Conservation (phyloP, 2,113 vertebrate species). For the Chiloscyllium plagiosum region DNA sequence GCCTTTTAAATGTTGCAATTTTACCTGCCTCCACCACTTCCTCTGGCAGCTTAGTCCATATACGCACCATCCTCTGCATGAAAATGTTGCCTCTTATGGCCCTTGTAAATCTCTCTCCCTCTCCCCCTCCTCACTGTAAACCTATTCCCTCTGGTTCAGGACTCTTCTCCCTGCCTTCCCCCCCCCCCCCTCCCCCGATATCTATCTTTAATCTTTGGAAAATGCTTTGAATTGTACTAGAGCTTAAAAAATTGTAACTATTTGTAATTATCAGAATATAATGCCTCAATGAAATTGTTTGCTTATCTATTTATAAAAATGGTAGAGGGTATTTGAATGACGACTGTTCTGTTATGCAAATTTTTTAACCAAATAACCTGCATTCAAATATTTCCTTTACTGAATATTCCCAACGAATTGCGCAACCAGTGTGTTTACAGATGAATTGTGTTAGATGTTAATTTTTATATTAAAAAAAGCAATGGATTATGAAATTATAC, state of each 20-base stretch:
- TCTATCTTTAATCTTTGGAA: background rate
- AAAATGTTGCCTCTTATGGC: too few species aligned
- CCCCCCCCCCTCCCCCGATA: too few species aligned
- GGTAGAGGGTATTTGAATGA: background rate
- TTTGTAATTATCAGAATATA: background rate
- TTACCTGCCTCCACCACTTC: too few species aligned
- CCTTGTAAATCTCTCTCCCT: too few species aligned
- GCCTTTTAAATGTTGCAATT: too few species aligned
- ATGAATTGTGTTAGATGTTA: background rate
- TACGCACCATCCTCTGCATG: too few species aligned
- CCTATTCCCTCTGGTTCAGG: too few species aligned
- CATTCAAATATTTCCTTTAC: background rate
- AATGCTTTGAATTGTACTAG: background rate
- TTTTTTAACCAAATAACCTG: background rate
- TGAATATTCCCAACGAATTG: background rate
- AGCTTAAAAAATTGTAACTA: background rate
- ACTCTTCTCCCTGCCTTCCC: too few species aligned
- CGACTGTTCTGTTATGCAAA: background rate
- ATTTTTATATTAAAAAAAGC: background rate
- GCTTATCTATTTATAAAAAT: background rate
- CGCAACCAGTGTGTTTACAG: background rate
- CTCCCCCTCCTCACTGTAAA: too few species aligned
- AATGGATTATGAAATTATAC: background rate
- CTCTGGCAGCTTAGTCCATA: too few species aligned
- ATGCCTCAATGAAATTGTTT: background rate